Evolutionary conservation across 2,888 invertebrate genomes (phyloP), one percentile per base, ranked within the genome.

Genomic region (Epirrhoe tristata): DNA sequence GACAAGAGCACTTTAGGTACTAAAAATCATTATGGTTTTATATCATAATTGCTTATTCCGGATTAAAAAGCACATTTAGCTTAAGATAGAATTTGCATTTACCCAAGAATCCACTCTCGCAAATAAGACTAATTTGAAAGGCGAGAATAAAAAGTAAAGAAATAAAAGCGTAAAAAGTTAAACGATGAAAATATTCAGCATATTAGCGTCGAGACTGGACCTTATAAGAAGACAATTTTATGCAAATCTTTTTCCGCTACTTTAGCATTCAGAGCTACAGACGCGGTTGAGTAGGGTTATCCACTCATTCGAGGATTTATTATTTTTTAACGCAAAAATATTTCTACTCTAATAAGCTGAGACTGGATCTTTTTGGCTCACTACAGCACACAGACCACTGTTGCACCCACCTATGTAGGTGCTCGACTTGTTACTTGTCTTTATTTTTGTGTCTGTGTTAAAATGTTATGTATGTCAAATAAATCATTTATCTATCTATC

Each of bases 191-290:
- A 73, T 78, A 74, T 74, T 71, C 72, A 73, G 72, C 53, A 78
- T 79, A 80, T 84, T 82, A 81, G 75, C 74, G 76, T 67, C 67
- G 71, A 75, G 72, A 68, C 72, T 74, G 82, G 82, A 81, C 86
- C 85, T 85, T 84, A 84, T 82, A 89, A 88, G 90, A 88, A 90
- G 90, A 88, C 86, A 88, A 88, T 90, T 91, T 90, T 89, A 91
- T 91, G 90, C 86, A 86, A 91, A 91, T 90, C 88, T 87, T 89
- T 89, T 89, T 89, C 88, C 88, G 88, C 87, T 84, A 85, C 86
- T 91, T 91, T 89, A 90, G 82, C 88, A 83, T 88, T 87, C 84
- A 24, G 82, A 83, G 87, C 82, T 83, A 86, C 84, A 85, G 89
- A 87, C 78, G 84, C 79, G 75, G 69, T 65, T 63, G 61, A 62